These are phyloP conservation scores for Dinomys branickii DNA, from an alignment of 2,113 vertebrate genomes.

Conservation along the genomic window DNA sequence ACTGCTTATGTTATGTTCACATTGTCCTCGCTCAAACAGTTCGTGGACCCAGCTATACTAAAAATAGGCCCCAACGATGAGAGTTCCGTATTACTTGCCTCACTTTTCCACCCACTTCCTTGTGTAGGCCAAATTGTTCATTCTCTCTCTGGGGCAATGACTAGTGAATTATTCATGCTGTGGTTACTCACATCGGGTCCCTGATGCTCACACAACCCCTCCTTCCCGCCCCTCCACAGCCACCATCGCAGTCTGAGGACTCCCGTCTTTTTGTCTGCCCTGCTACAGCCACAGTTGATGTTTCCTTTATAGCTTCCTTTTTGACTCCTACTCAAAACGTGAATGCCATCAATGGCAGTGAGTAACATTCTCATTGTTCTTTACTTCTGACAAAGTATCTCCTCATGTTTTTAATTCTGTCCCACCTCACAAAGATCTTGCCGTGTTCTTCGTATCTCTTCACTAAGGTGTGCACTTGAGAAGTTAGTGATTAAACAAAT, in stretches of 20 bases:
- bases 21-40: background rate
- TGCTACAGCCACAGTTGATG: background rate
- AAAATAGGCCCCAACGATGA: background rate
- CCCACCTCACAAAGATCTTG: background rate
- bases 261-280: background rate
- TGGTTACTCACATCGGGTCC: background rate
- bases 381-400: background rate
- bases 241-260: background rate
- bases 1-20: background rate
- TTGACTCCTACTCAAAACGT: background rate
- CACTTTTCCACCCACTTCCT: background rate
- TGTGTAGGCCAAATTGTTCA: background rate
- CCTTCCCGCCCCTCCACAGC: fast-evolving
- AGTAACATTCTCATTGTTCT: background rate
- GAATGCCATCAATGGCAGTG: background rate
- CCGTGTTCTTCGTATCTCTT: background rate
- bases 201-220: background rate
- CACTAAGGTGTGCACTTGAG: background rate
- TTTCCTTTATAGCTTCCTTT: background rate
- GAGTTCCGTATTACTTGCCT: background rate
- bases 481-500: slow-evolving; percentile 1
- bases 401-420: slow-evolving; percentile 1
- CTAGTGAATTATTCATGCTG: background rate
- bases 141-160: background rate
- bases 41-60: background rate